Base-by-base conservation (phyloP, 2,797 vertebrate species). In the Silurus aristotelis region DNA sequence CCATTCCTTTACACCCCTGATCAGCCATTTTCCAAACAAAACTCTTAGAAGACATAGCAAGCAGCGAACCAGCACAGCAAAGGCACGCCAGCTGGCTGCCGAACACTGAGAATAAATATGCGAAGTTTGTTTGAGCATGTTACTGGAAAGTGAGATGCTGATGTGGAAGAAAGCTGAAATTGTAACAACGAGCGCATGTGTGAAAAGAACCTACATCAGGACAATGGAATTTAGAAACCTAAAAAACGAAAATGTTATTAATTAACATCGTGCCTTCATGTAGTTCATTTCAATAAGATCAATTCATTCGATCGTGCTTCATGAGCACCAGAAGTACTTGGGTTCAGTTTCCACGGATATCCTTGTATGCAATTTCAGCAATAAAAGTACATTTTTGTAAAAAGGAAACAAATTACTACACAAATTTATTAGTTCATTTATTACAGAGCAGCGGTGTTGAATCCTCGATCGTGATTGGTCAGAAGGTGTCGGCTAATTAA, bases 21-120 rank as follows among this genome's bases (percentile, higher is more conserved):
- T 77, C 56, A 60, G 17, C 56, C 75, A 60, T 77, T 77, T 60
- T 60, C 25, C 56, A 77, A 77, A 77, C 27, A 77, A 77, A 77
- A 31, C 25, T 20, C 9, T 60, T 60, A 31, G 20, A 12, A 60
- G 56, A 38, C 22, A 60, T 58, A 84, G 20, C 15, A 43, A 46
- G 2, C 22, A 25, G 13, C 46, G 38, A 58, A 31, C 68, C 25
- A 60, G n/a, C 25, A 55, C 60, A n/a, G 48, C 72, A 67, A 22
- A 84, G 61, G 43, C 63, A 56, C 20, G 6, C 20, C 60, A 64
- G 22, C 14, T 14, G 73, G 7, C 20, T n/a, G 48, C 52, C 52
- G 15, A 84, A 67, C 13, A 43, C 66, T 52, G 12, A 66, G 43
- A 84, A 85, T 48, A 52, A 71, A 64, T 27, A 80, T 38, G n/a